Conservation (phyloP, 2,797 vertebrate species). For the Huso huso region DNA sequence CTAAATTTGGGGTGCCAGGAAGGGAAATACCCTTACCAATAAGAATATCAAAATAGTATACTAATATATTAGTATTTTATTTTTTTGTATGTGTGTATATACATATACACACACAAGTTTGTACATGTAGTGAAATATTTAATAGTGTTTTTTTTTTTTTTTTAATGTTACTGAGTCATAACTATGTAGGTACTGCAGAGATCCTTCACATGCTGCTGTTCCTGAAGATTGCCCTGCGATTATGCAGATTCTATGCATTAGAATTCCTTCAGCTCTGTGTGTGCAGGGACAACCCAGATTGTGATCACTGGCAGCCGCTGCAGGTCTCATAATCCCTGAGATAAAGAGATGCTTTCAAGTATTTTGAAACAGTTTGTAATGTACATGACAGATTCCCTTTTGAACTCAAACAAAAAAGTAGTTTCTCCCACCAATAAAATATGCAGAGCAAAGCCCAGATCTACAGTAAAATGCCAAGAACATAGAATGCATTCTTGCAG, state of each 20-base stretch:
- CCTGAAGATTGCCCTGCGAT: slow-evolving; percentile 23
- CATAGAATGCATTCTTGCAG: too few relatives aligned
- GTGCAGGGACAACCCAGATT: slow-evolving; percentile 21
- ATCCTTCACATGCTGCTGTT: slow-evolving; percentile 4
- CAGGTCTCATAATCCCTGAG: slow-evolving; percentile 27
- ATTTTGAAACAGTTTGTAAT: slow-evolving; percentile 26
- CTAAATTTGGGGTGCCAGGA: too few relatives aligned
- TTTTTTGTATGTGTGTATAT: too few relatives aligned
- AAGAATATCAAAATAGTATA: too few relatives aligned
- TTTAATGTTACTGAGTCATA: background rate
- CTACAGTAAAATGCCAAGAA: too few relatives aligned
- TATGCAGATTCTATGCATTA: slow-evolving; percentile 35
- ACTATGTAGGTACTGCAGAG: background rate
- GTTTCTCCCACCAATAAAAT: slow-evolving; percentile 17
- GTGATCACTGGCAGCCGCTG: slow-evolving; percentile 26
- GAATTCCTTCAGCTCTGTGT: slow-evolving; percentile 23
- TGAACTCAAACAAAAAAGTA: slow-evolving; percentile 12
- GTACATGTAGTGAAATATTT: slow-evolving; percentile 7
- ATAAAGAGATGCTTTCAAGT: slow-evolving; percentile 33
- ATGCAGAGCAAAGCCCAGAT: background rate
- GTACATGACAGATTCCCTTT: slow-evolving; percentile 23
- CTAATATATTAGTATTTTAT: too few relatives aligned
- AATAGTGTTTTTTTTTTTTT: slow-evolving; percentile 11
- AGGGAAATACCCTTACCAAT: too few relatives aligned
- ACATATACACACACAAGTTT: too few relatives aligned